phyloP scores from a whole-genome alignment of 2,113 vertebrate genomes.

The Phylloscopus whistleri region DNA sequence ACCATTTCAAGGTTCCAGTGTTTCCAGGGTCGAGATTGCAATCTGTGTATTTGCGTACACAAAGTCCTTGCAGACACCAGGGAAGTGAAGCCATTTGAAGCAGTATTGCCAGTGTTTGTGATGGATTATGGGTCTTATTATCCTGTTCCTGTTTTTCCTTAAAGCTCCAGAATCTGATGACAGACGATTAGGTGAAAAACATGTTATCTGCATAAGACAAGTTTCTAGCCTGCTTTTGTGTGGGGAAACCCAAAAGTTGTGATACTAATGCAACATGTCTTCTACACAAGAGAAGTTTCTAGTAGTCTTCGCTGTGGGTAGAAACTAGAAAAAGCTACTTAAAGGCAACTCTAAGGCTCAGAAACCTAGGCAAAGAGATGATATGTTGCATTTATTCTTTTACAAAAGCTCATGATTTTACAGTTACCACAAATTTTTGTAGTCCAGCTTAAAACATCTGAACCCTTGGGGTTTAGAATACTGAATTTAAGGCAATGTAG shows the following conservation, averaged over 20 bases:
- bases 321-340: background rate
- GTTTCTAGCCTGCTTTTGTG: background rate
- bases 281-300: background rate
- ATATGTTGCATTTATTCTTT: background rate
- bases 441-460: background rate
- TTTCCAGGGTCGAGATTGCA: background rate
- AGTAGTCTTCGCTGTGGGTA: background rate
- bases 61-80: background rate
- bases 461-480: background rate
- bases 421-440: background rate
- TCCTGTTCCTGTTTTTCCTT: background rate
- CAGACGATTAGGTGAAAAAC: constrained; percentile 19
- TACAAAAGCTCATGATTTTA: background rate
- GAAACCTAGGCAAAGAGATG: background rate
- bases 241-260: background rate
- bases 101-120: background rate
- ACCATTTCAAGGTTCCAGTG: background rate
- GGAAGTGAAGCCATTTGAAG: background rate
- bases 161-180: constrained; percentile 3
- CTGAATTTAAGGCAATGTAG: background rate
- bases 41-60: background rate
- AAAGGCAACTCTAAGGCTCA: background rate
- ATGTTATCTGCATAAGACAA: background rate
- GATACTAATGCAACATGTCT: background rate
- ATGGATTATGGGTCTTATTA: background rate